These are phyloP conservation scores for Sabellastarte sp. DNA, from an alignment of 2,888 invertebrate genomes.

Conservation along the genomic window DNA sequence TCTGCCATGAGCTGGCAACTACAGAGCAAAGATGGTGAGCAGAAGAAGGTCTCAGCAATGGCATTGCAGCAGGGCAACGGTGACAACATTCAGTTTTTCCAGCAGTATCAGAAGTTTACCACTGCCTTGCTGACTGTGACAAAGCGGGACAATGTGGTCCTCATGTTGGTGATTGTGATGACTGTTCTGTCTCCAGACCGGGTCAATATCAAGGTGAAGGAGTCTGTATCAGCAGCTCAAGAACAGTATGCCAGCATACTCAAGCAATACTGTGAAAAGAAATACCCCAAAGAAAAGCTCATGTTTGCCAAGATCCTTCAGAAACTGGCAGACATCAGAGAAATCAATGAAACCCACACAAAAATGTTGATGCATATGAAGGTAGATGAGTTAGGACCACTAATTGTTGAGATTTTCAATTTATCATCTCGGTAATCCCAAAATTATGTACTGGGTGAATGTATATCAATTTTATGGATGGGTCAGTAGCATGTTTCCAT, in stretches of 20 bases:
- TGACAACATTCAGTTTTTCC: slow-evolving; percentile 43
- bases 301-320: slow-evolving; percentile 68
- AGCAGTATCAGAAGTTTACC: slow-evolving; percentile 50
- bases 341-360: slow-evolving; percentile 85
- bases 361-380: slow-evolving; percentile 89
- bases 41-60: slow-evolving; percentile 36
- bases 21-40: slow-evolving; percentile 13
- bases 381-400: slow-evolving; percentile 84
- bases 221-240: slow-evolving; percentile 38
- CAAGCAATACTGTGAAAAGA: slow-evolving; percentile 34
- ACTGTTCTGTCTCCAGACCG: slow-evolving; percentile 49
- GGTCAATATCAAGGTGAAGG: slow-evolving; percentile 31
- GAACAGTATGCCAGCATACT: slow-evolving; percentile 46
- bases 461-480: no score
- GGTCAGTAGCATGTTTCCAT: no score
- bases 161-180: slow-evolving; percentile 50
- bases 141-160: slow-evolving; percentile 42
- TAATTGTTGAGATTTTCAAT: slow-evolving; percentile 92
- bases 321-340: slow-evolving; percentile 84
- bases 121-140: slow-evolving; percentile 42
- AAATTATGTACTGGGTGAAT: no score
- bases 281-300: slow-evolving; percentile 39
- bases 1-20: slow-evolving; percentile 44
- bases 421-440: slow-evolving; percentile 61
- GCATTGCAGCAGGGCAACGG: slow-evolving; percentile 37